phyloP scores from a whole-genome alignment of 2,113 vertebrate genomes.

The Semicossyphus pulcher region DNA sequence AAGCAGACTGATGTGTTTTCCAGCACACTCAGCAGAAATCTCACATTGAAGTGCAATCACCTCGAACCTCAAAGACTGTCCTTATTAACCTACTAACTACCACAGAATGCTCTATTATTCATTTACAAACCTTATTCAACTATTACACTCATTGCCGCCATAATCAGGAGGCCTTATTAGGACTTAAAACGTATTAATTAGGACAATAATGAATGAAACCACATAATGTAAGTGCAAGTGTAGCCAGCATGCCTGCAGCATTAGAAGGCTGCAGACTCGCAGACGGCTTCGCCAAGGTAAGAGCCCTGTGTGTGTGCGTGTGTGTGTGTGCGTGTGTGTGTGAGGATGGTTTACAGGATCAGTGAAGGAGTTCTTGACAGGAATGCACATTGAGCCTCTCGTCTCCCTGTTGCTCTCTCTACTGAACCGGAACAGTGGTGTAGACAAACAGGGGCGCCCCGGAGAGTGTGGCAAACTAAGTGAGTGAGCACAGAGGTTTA shows the following conservation, averaged over 20 bases:
- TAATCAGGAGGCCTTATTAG: conserved; percentile 75
- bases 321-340: conserved; percentile 31
- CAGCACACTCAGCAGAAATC: conserved; percentile 82
- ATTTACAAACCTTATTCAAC: conserved; percentile 76
- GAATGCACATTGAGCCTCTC: conserved; percentile 74
- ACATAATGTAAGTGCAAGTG: conserved; percentile 63
- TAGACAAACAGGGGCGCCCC: conserved; percentile 81
- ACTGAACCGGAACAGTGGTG: conserved; percentile 81
- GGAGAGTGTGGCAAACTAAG: conserved; percentile 75
- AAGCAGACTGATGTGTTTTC: conserved; percentile 62
- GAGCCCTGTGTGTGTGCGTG: conserved; percentile 10
- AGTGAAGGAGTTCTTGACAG: conserved; percentile 80
- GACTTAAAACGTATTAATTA: conserved; percentile 77
- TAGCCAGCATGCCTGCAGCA: conserved; percentile 59
- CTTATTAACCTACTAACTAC: conserved; percentile 78
- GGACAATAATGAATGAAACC: conserved; percentile 74
- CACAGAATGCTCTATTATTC: conserved; percentile 72
- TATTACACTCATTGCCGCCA: conserved; percentile 64
- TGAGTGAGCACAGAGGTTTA: conserved; percentile 79
- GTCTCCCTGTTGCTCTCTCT: conserved; percentile 80
- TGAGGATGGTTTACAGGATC: conserved; percentile 73
- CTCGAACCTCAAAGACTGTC: conserved; percentile 77
- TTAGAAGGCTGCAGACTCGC: conserved; percentile 48
- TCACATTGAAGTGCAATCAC: conserved; percentile 82
- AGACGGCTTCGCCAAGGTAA: conserved; percentile 47